Evolutionary conservation across 2,113 vertebrate genomes (phyloP), one percentile per base, ranked within the genome.

Genomic region (Pelvicachromis taeniatus): DNA sequence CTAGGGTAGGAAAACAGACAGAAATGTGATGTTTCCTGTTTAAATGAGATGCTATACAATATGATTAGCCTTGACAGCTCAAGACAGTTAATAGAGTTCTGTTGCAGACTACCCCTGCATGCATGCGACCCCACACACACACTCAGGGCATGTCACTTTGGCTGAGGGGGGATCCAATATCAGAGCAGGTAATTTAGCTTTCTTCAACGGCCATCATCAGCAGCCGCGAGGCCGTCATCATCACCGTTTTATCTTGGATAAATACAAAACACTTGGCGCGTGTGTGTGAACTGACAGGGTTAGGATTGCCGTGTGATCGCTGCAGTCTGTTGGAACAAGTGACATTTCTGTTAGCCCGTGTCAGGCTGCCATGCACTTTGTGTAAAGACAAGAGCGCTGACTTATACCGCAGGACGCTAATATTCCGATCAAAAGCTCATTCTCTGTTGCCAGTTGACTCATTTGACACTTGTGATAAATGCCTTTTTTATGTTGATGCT

Each of bases 91-190:
- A 95, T 95, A 82, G 91, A 95, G 93, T 92, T 93, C 87, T 92
- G 89, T 92, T 87, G 86, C 82, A 50, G 82, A 78, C 77, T 79
- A n/a, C 68, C 82, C 38, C 35, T 9, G 55, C 53, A 45, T 79
- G 79, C 61, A 78, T 45, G 42, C 83, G 55, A 31, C 35, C 54
- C 52, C 52, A 78, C 79, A 80, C 80, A 23, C 55, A 31, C n/a
- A 56, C 6, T n/a, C 17, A 70, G 45, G 42, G 53, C 85, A 23
- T 90, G 91, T 92, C 92, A 91, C 85, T 84, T 75, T 70, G 16
- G 68, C 90, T 94, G 94, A 96, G 91, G 88, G 87, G 92, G 73
- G 91, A 92, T 94, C 86, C 86, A 88, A 91, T 94, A 93, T 95
- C 90, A 84, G 88, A 92, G 91, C 80, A 89, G 90, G 88, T 95